Base-by-base conservation (phyloP, 2,113 vertebrate species). In the Gadus chalcogrammus region DNA sequence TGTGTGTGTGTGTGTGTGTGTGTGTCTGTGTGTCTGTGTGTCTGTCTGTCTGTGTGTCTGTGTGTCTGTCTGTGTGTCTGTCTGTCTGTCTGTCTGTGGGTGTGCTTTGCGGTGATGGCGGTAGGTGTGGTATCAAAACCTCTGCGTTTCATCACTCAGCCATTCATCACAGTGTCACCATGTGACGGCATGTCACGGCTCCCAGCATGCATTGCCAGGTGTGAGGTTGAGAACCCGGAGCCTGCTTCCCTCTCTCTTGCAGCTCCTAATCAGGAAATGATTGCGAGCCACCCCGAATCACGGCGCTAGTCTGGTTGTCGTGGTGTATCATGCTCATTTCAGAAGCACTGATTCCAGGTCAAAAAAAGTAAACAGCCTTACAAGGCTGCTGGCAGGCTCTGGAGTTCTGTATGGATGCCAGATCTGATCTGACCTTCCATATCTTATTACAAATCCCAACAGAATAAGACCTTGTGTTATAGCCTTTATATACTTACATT, bases 81-180 rank as follows among this genome's bases (percentile, higher is more conserved):
- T 80, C 61, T 79, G 82, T 42, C 6, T 42, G 38, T 42, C 11
- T 42, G 38, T 42, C 2, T 48, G 42, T 48, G 42, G 42, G 42
- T 48, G 42, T 48, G 42, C 2, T 9, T 48, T 9, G 42, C 8
- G 42, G 42, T 7, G 42, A 13, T 48, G 42, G 8, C 9, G 35
- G 63, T 61, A 65, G 71, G 64, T 58, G 74, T 79, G 73, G 79
- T 77, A 82, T 11, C 22, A 64, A 83, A 83, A 80, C 74, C 79
- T 82, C 89, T 91, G 88, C 70, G 88, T 87, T 90, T 86, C 85
- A 86, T 91, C 89, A 88, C 83, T 74, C 71, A 65, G 70, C 66
- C 75, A 89, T 90, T 82, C 82, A 90, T 91, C 86, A 87, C 75
- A 69, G 60, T 82, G 84, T 87, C 78, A 82, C 79, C 59, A 67